Conservation (phyloP, 2,113 vertebrate genomes). For the Anhinga rufa region DNA sequence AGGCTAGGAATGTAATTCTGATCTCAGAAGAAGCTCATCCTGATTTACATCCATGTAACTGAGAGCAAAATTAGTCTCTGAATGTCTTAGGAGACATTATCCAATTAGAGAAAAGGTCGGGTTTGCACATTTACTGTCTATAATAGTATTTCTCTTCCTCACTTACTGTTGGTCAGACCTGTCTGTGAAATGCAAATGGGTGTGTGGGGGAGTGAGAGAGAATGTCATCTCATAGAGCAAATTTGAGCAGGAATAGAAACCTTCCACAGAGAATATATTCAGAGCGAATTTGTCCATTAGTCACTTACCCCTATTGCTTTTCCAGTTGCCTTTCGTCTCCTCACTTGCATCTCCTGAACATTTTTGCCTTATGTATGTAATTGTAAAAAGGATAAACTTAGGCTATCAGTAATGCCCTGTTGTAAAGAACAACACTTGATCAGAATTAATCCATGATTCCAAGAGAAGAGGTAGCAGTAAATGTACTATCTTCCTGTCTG, state of each 20-base stretch:
- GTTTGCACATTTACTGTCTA: conserved; percentile 5
- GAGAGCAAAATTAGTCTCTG: background rate
- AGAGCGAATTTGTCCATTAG: background rate
- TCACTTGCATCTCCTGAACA: background rate
- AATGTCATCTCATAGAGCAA: background rate
- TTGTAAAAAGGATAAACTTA: background rate
- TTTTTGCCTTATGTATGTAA: background rate
- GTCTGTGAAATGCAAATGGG: conserved; percentile 9
- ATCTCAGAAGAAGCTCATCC: background rate
- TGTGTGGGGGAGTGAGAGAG: background rate
- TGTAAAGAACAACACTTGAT: background rate
- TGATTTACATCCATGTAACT: background rate
- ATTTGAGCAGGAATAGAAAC: background rate
- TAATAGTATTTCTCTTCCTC: background rate
- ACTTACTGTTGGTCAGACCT: conserved; percentile 12
- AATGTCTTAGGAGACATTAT: background rate
- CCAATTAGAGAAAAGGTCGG: conserved; percentile 40
- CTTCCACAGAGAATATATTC: background rate
- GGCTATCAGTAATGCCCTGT: background rate
- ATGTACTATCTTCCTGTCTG: background rate
- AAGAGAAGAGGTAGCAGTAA: background rate
- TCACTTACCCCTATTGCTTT: background rate
- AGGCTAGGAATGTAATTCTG: background rate
- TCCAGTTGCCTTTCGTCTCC: background rate
- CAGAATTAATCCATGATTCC: background rate